Evolutionary conservation across 2,113 vertebrate genomes (phyloP).

Genomic region (Chitala chitala): DNA sequence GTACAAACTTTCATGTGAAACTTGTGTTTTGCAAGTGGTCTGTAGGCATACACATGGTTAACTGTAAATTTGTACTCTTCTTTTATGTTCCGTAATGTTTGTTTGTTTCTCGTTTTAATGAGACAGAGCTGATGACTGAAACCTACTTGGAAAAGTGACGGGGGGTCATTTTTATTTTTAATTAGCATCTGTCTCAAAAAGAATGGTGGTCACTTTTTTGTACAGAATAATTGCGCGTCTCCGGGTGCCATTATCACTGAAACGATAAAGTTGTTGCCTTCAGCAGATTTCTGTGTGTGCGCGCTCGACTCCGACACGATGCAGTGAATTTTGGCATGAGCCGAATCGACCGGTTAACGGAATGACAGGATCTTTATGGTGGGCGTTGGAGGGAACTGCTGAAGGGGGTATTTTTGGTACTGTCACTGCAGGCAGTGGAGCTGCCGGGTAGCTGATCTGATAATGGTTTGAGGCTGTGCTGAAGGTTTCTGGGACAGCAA

Average conservation of each 20-base stretch:
- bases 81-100: background rate
- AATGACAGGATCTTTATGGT: slow-evolving; percentile 36
- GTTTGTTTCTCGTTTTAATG: background rate
- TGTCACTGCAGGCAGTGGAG: slow-evolving; percentile 50
- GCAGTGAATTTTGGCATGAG: too few relatives aligned
- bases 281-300: background rate
- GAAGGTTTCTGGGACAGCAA: slow-evolving; percentile 54
- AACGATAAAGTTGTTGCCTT: background rate
- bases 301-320: background rate
- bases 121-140: background rate
- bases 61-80: background rate
- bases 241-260: background rate
- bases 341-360: slow-evolving; percentile 35
- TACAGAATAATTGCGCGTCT: background rate
- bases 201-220: background rate
- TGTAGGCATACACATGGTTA: background rate
- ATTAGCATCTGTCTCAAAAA: slow-evolving; percentile 4
- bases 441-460: slow-evolving; percentile 58
- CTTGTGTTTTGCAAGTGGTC: background rate
- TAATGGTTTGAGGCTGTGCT: slow-evolving; percentile 48
- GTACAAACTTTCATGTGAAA: background rate
- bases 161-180: slow-evolving; percentile 12
- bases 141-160: background rate
- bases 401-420: slow-evolving; percentile 51
- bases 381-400: slow-evolving; percentile 10